Conservation (phyloP, 2,113 vertebrate genomes). For the Urocitellus parryii region DNA sequence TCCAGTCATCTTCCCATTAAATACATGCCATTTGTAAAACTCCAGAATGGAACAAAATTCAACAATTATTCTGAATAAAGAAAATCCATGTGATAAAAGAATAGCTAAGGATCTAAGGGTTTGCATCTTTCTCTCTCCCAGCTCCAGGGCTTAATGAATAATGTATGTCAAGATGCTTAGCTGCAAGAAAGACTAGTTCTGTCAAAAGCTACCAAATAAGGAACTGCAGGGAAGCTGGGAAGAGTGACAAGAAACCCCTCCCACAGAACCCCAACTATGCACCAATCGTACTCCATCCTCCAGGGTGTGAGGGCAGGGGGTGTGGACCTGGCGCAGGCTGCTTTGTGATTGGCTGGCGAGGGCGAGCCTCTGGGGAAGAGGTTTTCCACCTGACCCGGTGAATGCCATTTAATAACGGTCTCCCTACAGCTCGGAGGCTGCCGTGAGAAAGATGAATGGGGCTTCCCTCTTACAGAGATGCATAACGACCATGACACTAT, state of each 20-base stretch:
- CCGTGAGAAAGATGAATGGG: conserved; percentile 67
- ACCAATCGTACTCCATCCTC: conserved; percentile 88
- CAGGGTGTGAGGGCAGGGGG: conserved; percentile 76
- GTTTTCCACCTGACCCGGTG: conserved; percentile 63
- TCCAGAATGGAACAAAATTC: conserved; percentile 83
- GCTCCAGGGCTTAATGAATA: conserved; percentile 91
- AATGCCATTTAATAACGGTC: conserved; percentile 85
- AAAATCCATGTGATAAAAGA: conserved; percentile 82
- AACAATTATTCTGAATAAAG: conserved; percentile 81
- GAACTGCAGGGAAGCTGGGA: conserved; percentile 89
- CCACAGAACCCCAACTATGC: conserved; percentile 83
- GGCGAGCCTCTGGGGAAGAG: conserved; percentile 82
- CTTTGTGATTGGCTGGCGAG: conserved; percentile 88
- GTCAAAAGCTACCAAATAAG: conserved; percentile 94
- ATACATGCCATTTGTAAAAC: conserved; percentile 87
- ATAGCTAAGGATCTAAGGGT: conserved; percentile 85
- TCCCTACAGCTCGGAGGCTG: conserved; percentile 71
- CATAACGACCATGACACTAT: conserved; percentile 57
- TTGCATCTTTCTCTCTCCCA: conserved; percentile 89
- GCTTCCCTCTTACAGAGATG: conserved; percentile 44
- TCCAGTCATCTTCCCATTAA: conserved; percentile 78
- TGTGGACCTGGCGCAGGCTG: conserved; percentile 44
- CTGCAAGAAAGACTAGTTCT: conserved; percentile 89
- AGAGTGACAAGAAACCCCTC: conserved; percentile 86
- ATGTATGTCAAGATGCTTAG: conserved; percentile 93